Evolutionary conservation across 2,113 vertebrate genomes (phyloP).

Genomic region (Procavia capensis): DNA sequence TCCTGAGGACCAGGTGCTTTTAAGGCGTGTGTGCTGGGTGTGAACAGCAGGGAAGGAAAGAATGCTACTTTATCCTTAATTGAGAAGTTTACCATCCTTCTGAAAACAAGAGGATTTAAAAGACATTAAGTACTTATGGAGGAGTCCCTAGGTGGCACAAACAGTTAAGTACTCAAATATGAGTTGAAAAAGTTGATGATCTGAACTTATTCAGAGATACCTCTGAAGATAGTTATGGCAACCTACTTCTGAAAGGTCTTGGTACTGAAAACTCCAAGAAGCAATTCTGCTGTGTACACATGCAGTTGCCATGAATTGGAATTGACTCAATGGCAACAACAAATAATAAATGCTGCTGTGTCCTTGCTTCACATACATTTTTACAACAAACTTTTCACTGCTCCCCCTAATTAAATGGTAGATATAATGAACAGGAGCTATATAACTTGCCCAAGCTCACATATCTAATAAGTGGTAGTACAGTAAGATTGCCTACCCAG

Average conservation of each 20-base stretch:
- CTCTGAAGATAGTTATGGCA: background rate
- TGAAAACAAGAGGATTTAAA: background rate
- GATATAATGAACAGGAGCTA: background rate
- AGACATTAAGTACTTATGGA: background rate
- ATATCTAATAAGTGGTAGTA: background rate
- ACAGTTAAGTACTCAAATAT: background rate
- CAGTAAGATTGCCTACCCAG: conserved; percentile 34
- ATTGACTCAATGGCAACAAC: background rate
- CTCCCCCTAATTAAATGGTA: background rate
- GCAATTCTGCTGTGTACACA: no score
- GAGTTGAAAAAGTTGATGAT: background rate
- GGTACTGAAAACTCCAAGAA: background rate
- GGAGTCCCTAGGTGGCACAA: background rate
- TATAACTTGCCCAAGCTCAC: background rate
- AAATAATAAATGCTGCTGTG: background rate
- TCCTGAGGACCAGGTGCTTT: background rate
- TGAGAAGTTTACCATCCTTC: background rate
- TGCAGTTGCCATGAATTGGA: background rate
- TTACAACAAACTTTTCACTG: background rate
- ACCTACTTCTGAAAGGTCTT: background rate
- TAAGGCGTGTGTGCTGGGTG: background rate
- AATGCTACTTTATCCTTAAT: background rate
- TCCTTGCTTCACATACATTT: background rate
- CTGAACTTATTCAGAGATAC: background rate
- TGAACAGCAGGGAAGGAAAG: background rate